These are phyloP conservation scores for Sphaeramia orbicularis DNA, from an alignment of 2,797 vertebrate genomes.

Conservation along the genomic window DNA sequence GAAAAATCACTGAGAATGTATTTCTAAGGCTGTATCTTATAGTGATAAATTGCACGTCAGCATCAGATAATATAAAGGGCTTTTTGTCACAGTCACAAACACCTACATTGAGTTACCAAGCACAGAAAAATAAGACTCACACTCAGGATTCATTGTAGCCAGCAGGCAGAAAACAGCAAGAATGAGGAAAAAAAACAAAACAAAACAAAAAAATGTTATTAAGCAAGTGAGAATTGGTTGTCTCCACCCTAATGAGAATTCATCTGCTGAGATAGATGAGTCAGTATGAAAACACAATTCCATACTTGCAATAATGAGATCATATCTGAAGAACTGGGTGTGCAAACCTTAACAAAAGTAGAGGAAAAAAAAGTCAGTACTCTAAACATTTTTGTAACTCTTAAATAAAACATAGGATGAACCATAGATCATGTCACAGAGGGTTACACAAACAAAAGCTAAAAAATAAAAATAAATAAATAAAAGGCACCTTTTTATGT, in stretches of 20 bases:
- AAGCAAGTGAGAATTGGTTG: constrained; percentile 74
- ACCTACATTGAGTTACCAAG: constrained; percentile 54
- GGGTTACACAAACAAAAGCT: not conserved
- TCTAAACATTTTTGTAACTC: too few species aligned
- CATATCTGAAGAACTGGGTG: constrained; percentile 69
- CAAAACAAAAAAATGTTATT: constrained; percentile 45
- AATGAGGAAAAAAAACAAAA: not conserved
- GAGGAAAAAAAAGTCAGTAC: too few species aligned
- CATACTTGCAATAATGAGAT: constrained; percentile 76
- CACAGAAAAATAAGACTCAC: constrained; percentile 50
- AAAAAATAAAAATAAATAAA: too few species aligned
- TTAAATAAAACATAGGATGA: too few species aligned
- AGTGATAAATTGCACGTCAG: constrained; percentile 43
- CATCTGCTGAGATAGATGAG: constrained; percentile 73
- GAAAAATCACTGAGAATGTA: constrained; percentile 6
- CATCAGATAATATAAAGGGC: constrained; percentile 63
- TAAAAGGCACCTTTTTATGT: too few species aligned
- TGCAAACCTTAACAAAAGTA: constrained; percentile 3
- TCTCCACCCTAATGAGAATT: constrained; percentile 77
- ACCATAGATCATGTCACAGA: not conserved
- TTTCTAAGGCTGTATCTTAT: constrained; percentile 17
- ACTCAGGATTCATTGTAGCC: constrained; percentile 51
- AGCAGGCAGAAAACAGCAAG: constrained; percentile 45
- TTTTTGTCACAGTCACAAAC: constrained; percentile 46
- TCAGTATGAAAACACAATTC: constrained; percentile 73